Conservation (phyloP, 2,797 vertebrate species). For the Adrianichthys oophorus region DNA sequence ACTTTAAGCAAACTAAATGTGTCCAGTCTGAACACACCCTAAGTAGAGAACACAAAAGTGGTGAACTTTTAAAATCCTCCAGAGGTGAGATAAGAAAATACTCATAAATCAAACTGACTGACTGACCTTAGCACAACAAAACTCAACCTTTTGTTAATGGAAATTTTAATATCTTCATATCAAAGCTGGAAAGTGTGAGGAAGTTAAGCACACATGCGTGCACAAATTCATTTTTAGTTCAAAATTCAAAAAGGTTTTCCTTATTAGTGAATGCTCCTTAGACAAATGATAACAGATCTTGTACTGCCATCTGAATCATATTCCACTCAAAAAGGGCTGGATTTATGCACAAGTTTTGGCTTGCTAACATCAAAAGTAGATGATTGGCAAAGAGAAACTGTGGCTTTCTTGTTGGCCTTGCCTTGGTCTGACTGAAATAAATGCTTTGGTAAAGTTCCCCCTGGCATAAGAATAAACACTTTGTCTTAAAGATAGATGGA, state of each 20-base stretch:
- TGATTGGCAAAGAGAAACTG: slow-evolving; percentile 58
- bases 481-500: slow-evolving; percentile 69
- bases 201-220: slow-evolving; percentile 29
- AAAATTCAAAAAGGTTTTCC: slow-evolving; percentile 8
- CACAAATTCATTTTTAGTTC: slow-evolving; percentile 20
- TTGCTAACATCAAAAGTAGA: slow-evolving; percentile 56
- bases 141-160: slow-evolving; percentile 15
- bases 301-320: neutral
- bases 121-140: slow-evolving; percentile 24
- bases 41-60: neutral
- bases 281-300: neutral
- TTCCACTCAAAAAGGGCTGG: neutral
- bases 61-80: slow-evolving; percentile 26
- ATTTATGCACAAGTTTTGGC: slow-evolving; percentile 1
- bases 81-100: neutral
- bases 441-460: slow-evolving; percentile 59
- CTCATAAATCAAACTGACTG: slow-evolving; percentile 15
- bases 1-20: too few relatives aligned
- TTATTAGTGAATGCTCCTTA: slow-evolving; percentile 7
- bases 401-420: slow-evolving; percentile 35
- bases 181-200: slow-evolving; percentile 5
- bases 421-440: slow-evolving; percentile 57
- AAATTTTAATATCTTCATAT: slow-evolving; percentile 12
- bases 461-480: slow-evolving; percentile 52
- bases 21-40: too few relatives aligned